A percentile compares a stretch with the other conserved stretches of the same genome.
phyloP scores from a whole-genome alignment of 2,888 invertebrate genomes.

The Aporophyla nigra region DNA sequence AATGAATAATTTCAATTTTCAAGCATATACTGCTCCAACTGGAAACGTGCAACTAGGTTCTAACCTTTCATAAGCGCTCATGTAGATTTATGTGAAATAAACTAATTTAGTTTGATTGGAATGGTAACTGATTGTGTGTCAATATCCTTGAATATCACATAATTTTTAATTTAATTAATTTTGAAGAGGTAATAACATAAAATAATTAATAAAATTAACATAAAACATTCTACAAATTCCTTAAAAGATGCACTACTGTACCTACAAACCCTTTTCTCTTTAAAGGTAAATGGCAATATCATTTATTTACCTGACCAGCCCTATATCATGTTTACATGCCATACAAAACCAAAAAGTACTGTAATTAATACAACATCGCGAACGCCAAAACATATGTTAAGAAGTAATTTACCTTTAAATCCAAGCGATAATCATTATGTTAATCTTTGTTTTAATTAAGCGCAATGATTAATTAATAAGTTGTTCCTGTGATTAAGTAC shows the following conservation, averaged over 20 bases:
- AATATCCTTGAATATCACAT: too few species aligned
- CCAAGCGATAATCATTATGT: conserved; percentile 58
- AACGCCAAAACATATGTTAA: conserved; percentile 58
- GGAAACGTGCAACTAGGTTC: too few species aligned
- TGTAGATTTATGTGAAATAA: too few species aligned
- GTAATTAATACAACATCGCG: conserved; percentile 57
- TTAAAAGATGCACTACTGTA: neutral
- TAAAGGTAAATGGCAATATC: conserved; percentile 13
- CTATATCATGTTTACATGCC: conserved; percentile 36
- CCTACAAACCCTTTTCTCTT: neutral
- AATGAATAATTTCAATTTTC: too few species aligned
- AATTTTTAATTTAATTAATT: neutral
- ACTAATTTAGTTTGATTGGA: too few species aligned
- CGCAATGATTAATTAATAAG: conserved; percentile 67
- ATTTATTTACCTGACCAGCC: conserved; percentile 22
- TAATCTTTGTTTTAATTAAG: conserved; percentile 65
- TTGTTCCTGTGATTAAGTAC: conserved; percentile 64
- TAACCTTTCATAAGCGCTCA: too few species aligned
- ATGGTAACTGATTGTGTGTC: too few species aligned
- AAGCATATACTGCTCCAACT: too few species aligned
- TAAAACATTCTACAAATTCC: conserved; percentile 9
- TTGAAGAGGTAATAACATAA: too few species aligned
- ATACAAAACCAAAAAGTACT: conserved; percentile 43
- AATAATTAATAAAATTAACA: neutral
- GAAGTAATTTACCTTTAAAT: conserved; percentile 56